Base-by-base conservation (phyloP, 2,113 vertebrate species). In the Microcebus jonahi region DNA sequence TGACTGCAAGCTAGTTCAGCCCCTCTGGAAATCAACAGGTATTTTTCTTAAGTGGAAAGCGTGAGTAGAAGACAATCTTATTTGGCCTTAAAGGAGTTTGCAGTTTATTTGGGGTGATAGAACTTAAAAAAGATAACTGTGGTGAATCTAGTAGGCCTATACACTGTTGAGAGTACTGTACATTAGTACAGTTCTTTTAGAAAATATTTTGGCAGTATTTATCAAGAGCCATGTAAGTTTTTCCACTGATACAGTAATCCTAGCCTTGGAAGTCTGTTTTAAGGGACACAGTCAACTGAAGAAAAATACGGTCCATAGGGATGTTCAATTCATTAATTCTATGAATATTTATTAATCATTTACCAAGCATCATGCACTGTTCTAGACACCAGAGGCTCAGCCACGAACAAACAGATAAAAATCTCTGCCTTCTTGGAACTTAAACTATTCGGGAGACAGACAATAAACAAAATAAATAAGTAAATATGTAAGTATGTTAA, bases 151-250 rank as follows among this genome's bases (percentile, higher is more conserved):
- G 36, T 73, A 73, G 83, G 23, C 50, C 71, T 63, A 39, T 53
- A 55, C 21, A 18, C 6, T 65, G n/a, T 79, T 48, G 73, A 84
- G 45, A 82, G 48, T 63, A 42, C 25, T 48, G 23, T 59, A 29
- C 21, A 12, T 79, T 71, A 68, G 65, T 87, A 75, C 36, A 84
- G 14, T 70, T 7, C 6, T 77, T 95, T 95, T 68, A 94, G 93
- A 76, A 76, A 80, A 70, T 82, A 63, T 86, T 92, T 97, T 87
- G 61, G 34, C 71, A 82, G 0, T 88, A 48, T 75, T 96, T 89
- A 61, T 91, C 23, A 81, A 77, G 80, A 88, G 9, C 42, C 15
- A 2, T 65, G 18, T 55, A 67, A 48, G 36, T 31, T 96, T 96
- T 95, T 71, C 82, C 15, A 80, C 45, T 21, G 23, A 48, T 57